Base-by-base conservation (phyloP, 2,113 vertebrate species). In the Microtus montanus region DNA sequence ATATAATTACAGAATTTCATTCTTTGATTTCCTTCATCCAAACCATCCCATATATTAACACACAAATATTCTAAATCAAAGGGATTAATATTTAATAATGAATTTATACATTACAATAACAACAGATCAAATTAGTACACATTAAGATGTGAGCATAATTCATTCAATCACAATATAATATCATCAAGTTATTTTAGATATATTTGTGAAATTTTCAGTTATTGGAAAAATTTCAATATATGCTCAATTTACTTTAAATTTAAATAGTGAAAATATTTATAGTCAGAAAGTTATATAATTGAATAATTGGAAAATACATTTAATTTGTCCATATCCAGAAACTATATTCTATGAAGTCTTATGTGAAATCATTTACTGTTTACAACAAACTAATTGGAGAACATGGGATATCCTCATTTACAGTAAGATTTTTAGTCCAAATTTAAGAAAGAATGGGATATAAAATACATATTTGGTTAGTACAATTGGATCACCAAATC, bases 381-480 rank as follows among this genome's bases (percentile, higher is more conserved):
- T 93, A 78, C 64, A 14, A 87, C 11, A 91, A 91, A 89, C 47
- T 70, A 70, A 94, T 74, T n/a, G 28, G 89, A 70, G 38, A 44
- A 49, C 78, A 91, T 63, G 93, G 12, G 26, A 93, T 5, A 35
- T 33, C 26, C 33, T 58, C n/a, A 28, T 70, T 83, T 22, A 64
- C 17, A 70, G 3, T 89, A 87, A 91, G 94, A 87, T 95, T 90
- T n/a, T 7, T 1, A 70, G 33, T 49, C 9, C 83, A 71, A 95
- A 93, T 79, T 96, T 92, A 79, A 73, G 64, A 78, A 38, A 63
- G 47, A 83, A 83, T 79, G 28, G 54, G 4, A 84, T 49, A 77
- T 19, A 63, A 94, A 92, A 75, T 5, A 78, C 12, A 58, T 38
- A 90, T 58, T 75, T 95, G 58, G 77, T 85, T 88, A 93, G 91